A percentile compares a stretch with the other conserved stretches of the same genome.
Evolutionary conservation across 2,797 vertebrate genomes (phyloP).

Genomic region (Sebastes diaconus): DNA sequence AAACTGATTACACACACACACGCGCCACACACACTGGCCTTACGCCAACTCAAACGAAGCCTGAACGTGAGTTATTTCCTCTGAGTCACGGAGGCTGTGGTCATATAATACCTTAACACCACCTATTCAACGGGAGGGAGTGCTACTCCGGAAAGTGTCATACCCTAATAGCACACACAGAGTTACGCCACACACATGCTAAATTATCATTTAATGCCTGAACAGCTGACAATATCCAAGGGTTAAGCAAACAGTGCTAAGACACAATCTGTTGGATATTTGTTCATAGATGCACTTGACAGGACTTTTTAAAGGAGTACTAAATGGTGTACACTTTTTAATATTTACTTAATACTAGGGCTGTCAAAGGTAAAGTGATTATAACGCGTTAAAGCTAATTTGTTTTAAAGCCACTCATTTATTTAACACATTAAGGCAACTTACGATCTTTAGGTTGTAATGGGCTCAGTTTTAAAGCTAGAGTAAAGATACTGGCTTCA

Average conservation of each 20-base stretch:
- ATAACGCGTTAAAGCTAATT: too few species aligned
- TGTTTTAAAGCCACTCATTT: too few species aligned
- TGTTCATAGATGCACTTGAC: background rate
- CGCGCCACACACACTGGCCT: constrained; percentile 1
- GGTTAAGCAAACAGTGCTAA: background rate
- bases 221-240: background rate
- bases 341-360: background rate
- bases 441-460: too few species aligned
- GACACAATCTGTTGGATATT: background rate
- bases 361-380: too few species aligned
- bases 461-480: too few species aligned
- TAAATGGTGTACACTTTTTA: background rate
- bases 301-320: background rate
- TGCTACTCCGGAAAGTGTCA: constrained; percentile 31
- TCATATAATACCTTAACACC: constrained; percentile 40
- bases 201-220: background rate
- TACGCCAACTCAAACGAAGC: constrained; percentile 27
- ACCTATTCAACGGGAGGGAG: constrained; percentile 41
- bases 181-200: background rate
- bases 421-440: too few species aligned
- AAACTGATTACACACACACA: constrained; percentile 45
- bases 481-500: too few species aligned
- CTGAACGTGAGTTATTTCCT: constrained; percentile 55
- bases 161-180: background rate
- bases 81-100: constrained; percentile 60